phyloP scores from a whole-genome alignment of 2,797 vertebrate species.

The Miichthys miiuy region DNA sequence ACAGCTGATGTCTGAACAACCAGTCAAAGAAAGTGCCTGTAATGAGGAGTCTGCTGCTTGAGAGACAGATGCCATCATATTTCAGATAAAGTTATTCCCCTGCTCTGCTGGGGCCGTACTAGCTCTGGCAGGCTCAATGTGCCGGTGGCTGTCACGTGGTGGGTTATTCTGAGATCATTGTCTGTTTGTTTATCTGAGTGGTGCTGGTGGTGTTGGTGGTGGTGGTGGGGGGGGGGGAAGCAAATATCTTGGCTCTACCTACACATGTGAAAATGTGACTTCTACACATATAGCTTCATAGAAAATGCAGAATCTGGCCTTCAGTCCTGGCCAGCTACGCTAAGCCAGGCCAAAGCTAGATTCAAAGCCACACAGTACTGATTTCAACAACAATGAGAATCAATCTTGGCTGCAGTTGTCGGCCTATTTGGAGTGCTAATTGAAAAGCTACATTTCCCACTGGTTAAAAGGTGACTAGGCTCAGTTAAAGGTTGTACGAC shows the following conservation, averaged over 20 bases:
- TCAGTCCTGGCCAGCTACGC: constrained; percentile 25
- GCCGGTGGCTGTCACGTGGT: constrained; percentile 60
- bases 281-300: constrained; percentile 39
- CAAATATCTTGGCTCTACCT: constrained; percentile 16
- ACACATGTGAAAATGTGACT: constrained; percentile 25
- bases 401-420: constrained; percentile 26
- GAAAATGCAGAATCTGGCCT: constrained; percentile 40
- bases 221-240: constrained; percentile 1
- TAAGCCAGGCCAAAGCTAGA: constrained; percentile 21
- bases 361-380: constrained; percentile 32
- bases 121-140: constrained; percentile 58
- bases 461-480: constrained; percentile 24
- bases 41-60: constrained; percentile 83
- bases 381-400: constrained; percentile 37
- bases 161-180: constrained; percentile 64
- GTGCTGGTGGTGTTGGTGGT: too few relatives aligned
- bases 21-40: constrained; percentile 83
- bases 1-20: constrained; percentile 84
- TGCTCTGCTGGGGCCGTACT: constrained; percentile 35
- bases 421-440: constrained; percentile 14
- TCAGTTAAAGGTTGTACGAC: constrained; percentile 6
- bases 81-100: constrained; percentile 82
- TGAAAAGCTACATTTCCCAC: constrained; percentile 29
- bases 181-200: constrained; percentile 56
- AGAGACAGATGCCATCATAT: constrained; percentile 85